Percentiles rank a stretch among this genome's conserved stretches.
Evolutionary conservation across 2,797 vertebrate species (phyloP).

Genomic region (Clarias pachynema): DNA sequence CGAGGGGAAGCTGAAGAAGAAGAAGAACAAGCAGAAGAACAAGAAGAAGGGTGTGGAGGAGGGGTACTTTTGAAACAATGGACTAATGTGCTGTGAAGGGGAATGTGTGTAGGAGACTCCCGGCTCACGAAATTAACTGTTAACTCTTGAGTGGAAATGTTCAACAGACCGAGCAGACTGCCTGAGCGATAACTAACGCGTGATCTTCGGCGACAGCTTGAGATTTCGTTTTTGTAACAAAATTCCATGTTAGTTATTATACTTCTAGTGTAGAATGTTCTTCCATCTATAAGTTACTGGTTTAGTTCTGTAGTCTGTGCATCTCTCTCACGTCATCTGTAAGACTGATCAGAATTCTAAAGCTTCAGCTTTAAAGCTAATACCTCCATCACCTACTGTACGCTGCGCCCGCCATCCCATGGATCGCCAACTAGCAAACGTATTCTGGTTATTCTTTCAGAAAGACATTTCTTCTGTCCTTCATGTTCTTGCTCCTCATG

Average conservation of each 20-base stretch:
- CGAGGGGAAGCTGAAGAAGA: slow-evolving; percentile 6
- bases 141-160: slow-evolving; percentile 41
- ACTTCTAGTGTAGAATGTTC: not conserved
- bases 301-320: not conserved
- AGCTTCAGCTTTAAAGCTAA: not conserved
- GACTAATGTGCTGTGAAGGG: slow-evolving; percentile 62
- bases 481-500: not conserved
- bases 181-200: not conserved
- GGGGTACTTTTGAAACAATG: slow-evolving; percentile 58
- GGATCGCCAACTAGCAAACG: not conserved
- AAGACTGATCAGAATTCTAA: not conserved
- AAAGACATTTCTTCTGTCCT: not conserved
- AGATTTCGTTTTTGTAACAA: not conserved
- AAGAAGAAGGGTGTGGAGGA: slow-evolving; percentile 5
- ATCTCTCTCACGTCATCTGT: not conserved
- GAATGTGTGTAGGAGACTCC: slow-evolving; percentile 62
- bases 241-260: not conserved
- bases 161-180: not conserved
- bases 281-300: not conserved
- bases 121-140: slow-evolving; percentile 51
- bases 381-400: not conserved
- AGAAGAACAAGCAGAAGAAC: too few relatives aligned
- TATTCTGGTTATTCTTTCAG: not conserved
- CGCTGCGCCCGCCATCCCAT: not conserved
- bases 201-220: not conserved